Conservation (phyloP, 2,888 invertebrate species). For the Pseudoips prasinana region DNA sequence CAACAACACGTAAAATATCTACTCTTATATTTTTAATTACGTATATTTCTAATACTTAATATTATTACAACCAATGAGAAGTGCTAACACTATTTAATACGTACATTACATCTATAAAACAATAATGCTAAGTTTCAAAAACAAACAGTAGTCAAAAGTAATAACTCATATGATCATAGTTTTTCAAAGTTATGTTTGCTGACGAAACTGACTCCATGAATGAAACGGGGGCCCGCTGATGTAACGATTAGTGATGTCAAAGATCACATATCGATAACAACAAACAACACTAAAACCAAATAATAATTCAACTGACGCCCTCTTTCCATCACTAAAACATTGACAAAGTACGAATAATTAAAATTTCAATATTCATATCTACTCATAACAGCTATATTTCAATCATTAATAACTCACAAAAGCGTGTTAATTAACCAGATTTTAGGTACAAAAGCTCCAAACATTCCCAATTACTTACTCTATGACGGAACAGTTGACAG, state of each 20-base stretch:
- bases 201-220: conserved; percentile 39
- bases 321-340: no score
- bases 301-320: no score
- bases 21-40: no score
- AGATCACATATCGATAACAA: conserved; percentile 30
- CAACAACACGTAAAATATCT: no score
- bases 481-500: conserved; percentile 76
- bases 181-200: conserved; percentile 29
- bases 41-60: no score
- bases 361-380: no score
- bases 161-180: conserved; percentile 11
- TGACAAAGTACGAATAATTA: no score
- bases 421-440: conserved; percentile 26
- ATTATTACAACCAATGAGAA: no score
- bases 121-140: no score
- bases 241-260: conserved; percentile 40
- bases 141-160: neutral
- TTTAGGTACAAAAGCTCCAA: conserved; percentile 34
- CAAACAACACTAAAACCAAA: neutral
- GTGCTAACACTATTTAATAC: no score
- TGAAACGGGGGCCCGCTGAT: conserved; percentile 34
- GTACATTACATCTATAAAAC: no score
- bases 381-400: conserved; percentile 1
- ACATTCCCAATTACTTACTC: conserved; percentile 52
- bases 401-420: conserved; percentile 13